phyloP scores from a whole-genome alignment of 2,797 vertebrate species.

The Amphiprion clarkii region DNA sequence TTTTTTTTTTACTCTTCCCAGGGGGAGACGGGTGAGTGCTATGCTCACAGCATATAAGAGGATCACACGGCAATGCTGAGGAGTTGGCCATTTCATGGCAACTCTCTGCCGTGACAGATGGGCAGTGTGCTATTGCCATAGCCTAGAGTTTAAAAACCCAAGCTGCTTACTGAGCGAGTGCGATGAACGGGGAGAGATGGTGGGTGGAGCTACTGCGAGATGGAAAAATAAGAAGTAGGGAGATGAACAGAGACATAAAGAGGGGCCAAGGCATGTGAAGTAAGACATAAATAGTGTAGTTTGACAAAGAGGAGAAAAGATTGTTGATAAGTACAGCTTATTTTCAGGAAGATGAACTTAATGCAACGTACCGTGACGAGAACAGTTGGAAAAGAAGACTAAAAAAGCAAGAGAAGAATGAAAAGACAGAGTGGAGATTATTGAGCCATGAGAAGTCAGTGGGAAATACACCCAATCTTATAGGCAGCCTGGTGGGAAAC shows the following conservation, averaged over 20 bases:
- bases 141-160: conserved; percentile 79
- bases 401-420: conserved; percentile 16
- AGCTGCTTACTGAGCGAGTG: conserved; percentile 77
- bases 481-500: conserved; percentile 53
- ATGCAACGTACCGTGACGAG: conserved; percentile 36
- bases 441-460: conserved; percentile 43
- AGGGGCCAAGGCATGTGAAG: conserved; percentile 14
- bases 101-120: conserved; percentile 80
- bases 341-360: conserved; percentile 33
- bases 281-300: conserved; percentile 41
- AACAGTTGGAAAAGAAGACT: conserved; percentile 22
- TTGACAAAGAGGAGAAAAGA: conserved; percentile 42
- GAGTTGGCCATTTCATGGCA: conserved; percentile 78
- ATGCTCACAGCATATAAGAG: conserved; percentile 75
- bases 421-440: conserved; percentile 43
- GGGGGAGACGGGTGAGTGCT: conserved; percentile 70
- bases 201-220: conserved; percentile 50
- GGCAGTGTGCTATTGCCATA: conserved; percentile 75
- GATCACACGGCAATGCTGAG: conserved; percentile 76
- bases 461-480: conserved; percentile 48
- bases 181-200: conserved; percentile 44
- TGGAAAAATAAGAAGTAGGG: conserved; percentile 32
- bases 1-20: conserved; percentile 40
- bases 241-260: conserved; percentile 36
- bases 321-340: conserved; percentile 32